Conservation (phyloP, 35 echinoderm and acorn worm species). For the Lytechinus variegatus region DNA sequence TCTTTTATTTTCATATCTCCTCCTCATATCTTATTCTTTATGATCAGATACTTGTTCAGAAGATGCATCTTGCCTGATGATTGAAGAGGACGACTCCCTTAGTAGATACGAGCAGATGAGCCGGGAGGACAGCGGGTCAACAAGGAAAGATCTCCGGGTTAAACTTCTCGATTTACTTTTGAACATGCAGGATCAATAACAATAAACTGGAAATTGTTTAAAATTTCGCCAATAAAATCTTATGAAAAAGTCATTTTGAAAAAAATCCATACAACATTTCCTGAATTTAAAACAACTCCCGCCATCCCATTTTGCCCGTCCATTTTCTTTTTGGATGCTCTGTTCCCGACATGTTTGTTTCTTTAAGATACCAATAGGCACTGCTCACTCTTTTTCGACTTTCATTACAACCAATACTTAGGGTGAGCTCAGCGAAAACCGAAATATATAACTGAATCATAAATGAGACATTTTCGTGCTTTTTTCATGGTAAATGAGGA, state of each 20-base stretch:
- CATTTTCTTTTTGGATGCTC: background rate
- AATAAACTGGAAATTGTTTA: background rate
- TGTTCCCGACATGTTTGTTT: background rate
- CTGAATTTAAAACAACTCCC: background rate
- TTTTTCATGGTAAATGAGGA: background rate
- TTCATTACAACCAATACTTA: background rate
- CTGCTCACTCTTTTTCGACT: background rate
- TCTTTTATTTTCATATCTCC: background rate
- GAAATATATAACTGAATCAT: background rate
- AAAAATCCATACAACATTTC: background rate
- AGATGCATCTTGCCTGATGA: constrained; percentile 23
- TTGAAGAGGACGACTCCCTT: background rate
- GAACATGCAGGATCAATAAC: constrained; percentile 42
- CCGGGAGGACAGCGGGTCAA: constrained; percentile 8
- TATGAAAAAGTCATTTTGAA: background rate
- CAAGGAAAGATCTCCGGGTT: constrained; percentile 32
- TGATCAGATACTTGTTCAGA: constrained; percentile 22
- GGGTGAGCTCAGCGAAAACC: background rate
- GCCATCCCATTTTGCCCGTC: background rate
- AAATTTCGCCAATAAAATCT: background rate
- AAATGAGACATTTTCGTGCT: background rate
- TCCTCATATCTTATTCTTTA: background rate
- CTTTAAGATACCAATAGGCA: background rate
- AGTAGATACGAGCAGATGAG: background rate
- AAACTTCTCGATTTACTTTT: constrained; percentile 46